A percentile compares a stretch with the other conserved stretches of the same genome.
Conservation (phyloP, 2,888 invertebrate genomes). For the Nipponacmea schrenckii region DNA sequence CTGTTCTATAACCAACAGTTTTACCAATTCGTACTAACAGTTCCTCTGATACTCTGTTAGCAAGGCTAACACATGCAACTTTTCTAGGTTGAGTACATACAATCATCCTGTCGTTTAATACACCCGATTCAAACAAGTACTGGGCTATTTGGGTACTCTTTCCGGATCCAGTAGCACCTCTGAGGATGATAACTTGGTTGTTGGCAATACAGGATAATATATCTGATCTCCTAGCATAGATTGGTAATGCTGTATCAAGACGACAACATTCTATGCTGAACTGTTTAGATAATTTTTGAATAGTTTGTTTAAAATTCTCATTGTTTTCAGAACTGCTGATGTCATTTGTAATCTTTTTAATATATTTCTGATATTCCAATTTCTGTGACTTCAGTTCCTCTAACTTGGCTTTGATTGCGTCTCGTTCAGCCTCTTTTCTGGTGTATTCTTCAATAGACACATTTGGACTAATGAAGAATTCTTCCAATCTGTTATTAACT, state of each 20-base stretch:
- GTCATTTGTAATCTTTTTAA: constrained; percentile 28
- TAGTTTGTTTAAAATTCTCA: constrained; percentile 27
- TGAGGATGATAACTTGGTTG: constrained; percentile 59
- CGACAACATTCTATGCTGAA: constrained; percentile 50
- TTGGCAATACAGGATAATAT: constrained; percentile 47
- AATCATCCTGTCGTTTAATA: constrained; percentile 46
- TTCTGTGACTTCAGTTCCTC: constrained; percentile 42
- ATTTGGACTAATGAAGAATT: constrained; percentile 7
- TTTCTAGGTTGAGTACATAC: constrained; percentile 68
- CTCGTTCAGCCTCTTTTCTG: constrained; percentile 24
- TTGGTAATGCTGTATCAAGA: constrained; percentile 51
- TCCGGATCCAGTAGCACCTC: constrained; percentile 68
- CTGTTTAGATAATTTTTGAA: constrained; percentile 29
- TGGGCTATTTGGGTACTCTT: constrained; percentile 68
- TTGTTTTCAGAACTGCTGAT: constrained; percentile 21
- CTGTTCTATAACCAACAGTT: constrained; percentile 59
- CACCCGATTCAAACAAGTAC: constrained; percentile 59
- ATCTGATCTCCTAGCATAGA: constrained; percentile 54
- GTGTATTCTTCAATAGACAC: constrained; percentile 28
- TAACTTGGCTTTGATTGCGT: constrained; percentile 38
- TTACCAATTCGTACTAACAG: constrained; percentile 54
- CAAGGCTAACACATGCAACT: constrained; percentile 66
- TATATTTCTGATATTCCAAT: constrained; percentile 38
- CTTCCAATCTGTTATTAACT: constrained; percentile 3
- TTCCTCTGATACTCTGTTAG: constrained; percentile 63